Conservation (phyloP, 2,113 vertebrate genomes). For the Papio anubis region DNA sequence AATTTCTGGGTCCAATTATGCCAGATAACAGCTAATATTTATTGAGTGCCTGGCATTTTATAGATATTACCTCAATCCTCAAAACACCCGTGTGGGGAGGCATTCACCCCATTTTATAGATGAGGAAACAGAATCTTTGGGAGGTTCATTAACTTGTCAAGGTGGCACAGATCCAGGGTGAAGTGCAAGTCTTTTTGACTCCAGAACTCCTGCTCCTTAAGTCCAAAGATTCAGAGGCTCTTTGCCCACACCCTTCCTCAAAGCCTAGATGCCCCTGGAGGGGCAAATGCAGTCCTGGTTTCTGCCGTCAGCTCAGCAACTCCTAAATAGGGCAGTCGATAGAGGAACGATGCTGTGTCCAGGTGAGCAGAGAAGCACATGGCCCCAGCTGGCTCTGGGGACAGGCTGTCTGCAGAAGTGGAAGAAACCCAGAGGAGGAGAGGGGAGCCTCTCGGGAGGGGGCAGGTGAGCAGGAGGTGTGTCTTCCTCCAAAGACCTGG, state of each 20-base stretch:
- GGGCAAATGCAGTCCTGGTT: neutral
- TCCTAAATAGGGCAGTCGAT: slow-evolving; percentile 73
- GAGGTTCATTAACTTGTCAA: neutral
- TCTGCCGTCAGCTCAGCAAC: slow-evolving; percentile 38
- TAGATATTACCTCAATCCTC: slow-evolving; percentile 12
- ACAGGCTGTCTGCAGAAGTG: slow-evolving; percentile 14
- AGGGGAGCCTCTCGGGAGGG: neutral
- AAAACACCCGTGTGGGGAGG: neutral
- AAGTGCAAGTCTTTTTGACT: neutral
- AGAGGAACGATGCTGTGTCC: neutral
- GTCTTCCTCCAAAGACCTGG: neutral
- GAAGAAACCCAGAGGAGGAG: slow-evolving; percentile 50
- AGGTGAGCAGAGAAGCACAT: slow-evolving; percentile 53
- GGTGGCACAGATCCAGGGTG: neutral
- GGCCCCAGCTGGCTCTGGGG: slow-evolving; percentile 27
- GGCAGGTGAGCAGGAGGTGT: neutral
- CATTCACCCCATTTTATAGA: neutral
- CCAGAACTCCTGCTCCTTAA: neutral
- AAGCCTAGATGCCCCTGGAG: neutral
- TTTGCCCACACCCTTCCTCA: neutral
- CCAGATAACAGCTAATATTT: slow-evolving; percentile 39
- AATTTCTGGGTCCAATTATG: slow-evolving; percentile 23
- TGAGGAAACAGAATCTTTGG: neutral
- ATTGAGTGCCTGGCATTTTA: neutral
- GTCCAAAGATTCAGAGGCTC: neutral